Conservation (phyloP, 2,113 vertebrate genomes). For the Syngnathoides biaculeatus region DNA sequence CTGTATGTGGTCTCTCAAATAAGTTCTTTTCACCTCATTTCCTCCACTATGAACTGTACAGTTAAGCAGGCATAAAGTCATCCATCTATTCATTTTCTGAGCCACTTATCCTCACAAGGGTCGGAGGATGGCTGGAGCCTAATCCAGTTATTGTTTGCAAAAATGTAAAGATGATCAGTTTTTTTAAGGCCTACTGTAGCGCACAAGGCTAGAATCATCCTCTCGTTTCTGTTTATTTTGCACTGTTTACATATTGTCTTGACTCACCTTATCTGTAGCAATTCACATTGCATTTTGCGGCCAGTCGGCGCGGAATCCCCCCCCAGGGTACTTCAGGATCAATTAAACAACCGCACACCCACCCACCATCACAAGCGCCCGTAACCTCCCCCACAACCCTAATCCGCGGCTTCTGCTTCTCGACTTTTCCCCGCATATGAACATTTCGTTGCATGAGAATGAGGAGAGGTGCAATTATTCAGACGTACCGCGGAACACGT, state of each 20-base stretch:
- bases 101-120: too few relatives aligned
- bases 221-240: constrained; percentile 16
- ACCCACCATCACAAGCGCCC: constrained; percentile 13
- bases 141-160: background rate
- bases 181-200: background rate
- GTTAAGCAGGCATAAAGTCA: too few relatives aligned
- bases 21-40: too few relatives aligned
- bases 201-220: constrained; percentile 8
- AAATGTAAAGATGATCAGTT: background rate
- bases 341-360: constrained; percentile 33
- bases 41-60: too few relatives aligned
- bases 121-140: too few relatives aligned
- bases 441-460: constrained; percentile 18
- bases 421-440: constrained; percentile 11
- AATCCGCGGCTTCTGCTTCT: constrained; percentile 23
- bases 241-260: constrained; percentile 35
- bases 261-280: constrained; percentile 35
- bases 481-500: background rate
- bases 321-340: constrained; percentile 24
- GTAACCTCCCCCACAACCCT: constrained; percentile 39
- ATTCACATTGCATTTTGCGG: constrained; percentile 33
- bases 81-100: too few relatives aligned
- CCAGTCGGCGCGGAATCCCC: constrained; percentile 32
- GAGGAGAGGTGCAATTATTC: background rate
- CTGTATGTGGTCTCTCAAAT: too few relatives aligned